A percentile compares a stretch with the other conserved stretches of the same genome.
Evolutionary conservation across 2,888 invertebrate genomes (phyloP).

Genomic region (Thereva nobilitata): DNA sequence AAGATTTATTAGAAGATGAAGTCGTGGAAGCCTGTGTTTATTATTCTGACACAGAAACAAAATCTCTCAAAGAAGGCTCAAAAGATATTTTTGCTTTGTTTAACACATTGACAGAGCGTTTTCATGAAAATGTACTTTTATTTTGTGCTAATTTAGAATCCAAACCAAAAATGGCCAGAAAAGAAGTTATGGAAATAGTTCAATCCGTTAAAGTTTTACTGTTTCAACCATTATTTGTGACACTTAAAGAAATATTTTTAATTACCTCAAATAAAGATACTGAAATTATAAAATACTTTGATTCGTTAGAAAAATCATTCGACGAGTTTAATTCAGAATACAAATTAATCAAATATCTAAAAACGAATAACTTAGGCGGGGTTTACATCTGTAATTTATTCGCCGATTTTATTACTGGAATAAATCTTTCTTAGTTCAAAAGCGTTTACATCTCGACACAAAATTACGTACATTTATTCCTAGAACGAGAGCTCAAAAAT

Average conservation of each 20-base stretch:
- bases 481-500: too few relatives aligned
- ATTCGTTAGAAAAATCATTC: not conserved
- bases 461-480: too few relatives aligned
- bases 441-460: too few relatives aligned
- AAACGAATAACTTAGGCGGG: not conserved
- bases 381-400: too few relatives aligned
- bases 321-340: not conserved
- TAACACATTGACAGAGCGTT: not conserved
- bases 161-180: slow-evolving; percentile 1
- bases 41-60: too few relatives aligned
- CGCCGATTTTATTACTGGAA: too few relatives aligned
- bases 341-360: not conserved
- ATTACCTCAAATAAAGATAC: not conserved
- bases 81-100: too few relatives aligned
- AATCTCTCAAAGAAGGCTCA: too few relatives aligned
- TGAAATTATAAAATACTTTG: not conserved
- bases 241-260: not conserved
- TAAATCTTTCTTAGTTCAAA: too few relatives aligned
- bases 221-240: not conserved
- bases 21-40: too few relatives aligned
- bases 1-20: too few relatives aligned
- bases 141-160: slow-evolving; percentile 1
- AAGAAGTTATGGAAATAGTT: slow-evolving; percentile 5
- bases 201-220: not conserved
- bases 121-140: not conserved